A percentile compares a stretch with the other conserved stretches of the same genome.
Evolutionary conservation across 2,113 vertebrate species (phyloP).

Genomic region (Osmerus eperlanus): DNA sequence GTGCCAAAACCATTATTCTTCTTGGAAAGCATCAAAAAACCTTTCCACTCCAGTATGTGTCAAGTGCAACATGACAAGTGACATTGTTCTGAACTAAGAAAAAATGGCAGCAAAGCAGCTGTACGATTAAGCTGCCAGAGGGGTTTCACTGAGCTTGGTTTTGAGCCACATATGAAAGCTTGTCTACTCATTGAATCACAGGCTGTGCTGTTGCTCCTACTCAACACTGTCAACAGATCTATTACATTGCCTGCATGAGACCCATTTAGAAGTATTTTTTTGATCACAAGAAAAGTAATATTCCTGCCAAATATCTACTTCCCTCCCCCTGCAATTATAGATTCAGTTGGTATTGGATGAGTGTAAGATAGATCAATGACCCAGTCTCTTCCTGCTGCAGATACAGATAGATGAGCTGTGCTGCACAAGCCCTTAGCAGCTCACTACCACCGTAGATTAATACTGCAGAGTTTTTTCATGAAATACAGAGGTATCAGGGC

Average conservation of each 20-base stretch:
- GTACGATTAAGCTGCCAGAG: neutral
- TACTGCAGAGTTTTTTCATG: conserved; percentile 39
- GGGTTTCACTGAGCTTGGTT: neutral
- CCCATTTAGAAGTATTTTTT: conserved; percentile 18
- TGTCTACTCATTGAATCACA: neutral
- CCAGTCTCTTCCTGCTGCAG: conserved; percentile 21
- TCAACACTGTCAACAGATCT: neutral
- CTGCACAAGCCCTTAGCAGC: conserved; percentile 13
- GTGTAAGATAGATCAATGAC: conserved; percentile 16
- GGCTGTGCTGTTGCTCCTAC: neutral
- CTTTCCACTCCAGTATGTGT: too few relatives aligned
- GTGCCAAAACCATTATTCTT: neutral
- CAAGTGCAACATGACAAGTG: neutral
- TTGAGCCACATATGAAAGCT: neutral
- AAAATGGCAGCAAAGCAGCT: neutral
- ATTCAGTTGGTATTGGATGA: conserved; percentile 14
- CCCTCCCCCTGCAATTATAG: conserved; percentile 8
- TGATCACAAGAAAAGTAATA: conserved; percentile 9
- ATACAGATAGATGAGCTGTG: conserved; percentile 26
- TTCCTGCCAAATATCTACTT: conserved; percentile 15
- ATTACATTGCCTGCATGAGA: neutral
- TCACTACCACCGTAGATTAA: conserved; percentile 34
- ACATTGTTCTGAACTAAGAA: neutral
- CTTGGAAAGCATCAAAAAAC: neutral
- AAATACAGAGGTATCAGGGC: conserved; percentile 9